Conservation (phyloP, 2,113 vertebrate genomes). For the Chaenocephalus aceratus region DNA sequence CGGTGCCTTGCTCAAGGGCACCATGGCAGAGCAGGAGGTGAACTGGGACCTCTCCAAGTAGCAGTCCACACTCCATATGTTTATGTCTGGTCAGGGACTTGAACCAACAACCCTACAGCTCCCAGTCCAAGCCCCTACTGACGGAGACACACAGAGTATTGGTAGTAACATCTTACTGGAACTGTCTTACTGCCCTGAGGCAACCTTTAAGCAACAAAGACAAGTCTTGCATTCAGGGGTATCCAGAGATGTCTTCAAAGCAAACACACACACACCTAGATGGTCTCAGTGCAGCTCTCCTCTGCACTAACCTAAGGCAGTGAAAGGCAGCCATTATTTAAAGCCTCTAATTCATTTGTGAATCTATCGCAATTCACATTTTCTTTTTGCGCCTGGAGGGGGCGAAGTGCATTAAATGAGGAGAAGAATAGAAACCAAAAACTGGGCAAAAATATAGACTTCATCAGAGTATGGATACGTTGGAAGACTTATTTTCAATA, state of each 20-base stretch:
- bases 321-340: slow-evolving; percentile 68
- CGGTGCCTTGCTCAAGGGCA: too few relatives aligned
- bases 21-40: too few relatives aligned
- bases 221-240: slow-evolving; percentile 21
- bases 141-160: neutral
- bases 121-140: too few relatives aligned
- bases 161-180: neutral
- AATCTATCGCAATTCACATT: slow-evolving; percentile 70
- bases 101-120: too few relatives aligned
- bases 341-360: slow-evolving; percentile 75
- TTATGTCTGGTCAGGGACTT: too few relatives aligned
- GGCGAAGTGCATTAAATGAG: slow-evolving; percentile 10
- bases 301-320: slow-evolving; percentile 43
- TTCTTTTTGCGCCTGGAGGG: slow-evolving; percentile 35
- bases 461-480: slow-evolving; percentile 25
- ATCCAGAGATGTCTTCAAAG: slow-evolving; percentile 29
- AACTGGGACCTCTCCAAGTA: too few relatives aligned
- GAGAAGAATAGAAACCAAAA: slow-evolving; percentile 11
- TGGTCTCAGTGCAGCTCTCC: slow-evolving; percentile 27
- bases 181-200: neutral
- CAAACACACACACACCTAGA: slow-evolving; percentile 23
- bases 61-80: too few relatives aligned
- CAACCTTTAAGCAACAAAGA: slow-evolving; percentile 35
- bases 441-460: slow-evolving; percentile 35
- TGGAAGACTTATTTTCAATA: slow-evolving; percentile 14